Conservation (phyloP, 2,113 vertebrate species). For the Vombatus ursinus region DNA sequence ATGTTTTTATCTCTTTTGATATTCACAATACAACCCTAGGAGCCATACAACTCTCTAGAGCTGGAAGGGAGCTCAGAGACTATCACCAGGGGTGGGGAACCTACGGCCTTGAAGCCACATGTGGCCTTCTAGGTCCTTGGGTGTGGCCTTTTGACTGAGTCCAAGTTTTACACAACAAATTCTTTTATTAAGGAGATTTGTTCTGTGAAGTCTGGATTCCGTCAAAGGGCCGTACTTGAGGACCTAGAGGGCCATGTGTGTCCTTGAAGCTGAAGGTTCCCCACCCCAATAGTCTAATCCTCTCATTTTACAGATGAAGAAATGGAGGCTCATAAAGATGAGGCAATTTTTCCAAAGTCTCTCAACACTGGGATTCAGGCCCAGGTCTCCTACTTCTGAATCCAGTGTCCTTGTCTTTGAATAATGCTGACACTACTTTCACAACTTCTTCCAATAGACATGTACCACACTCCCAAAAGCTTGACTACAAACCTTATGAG, state of each 20-base stretch:
- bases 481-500: neutral
- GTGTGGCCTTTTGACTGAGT: too few species aligned
- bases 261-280: too few species aligned
- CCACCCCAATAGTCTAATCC: neutral
- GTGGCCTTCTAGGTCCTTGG: too few species aligned
- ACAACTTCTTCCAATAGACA: neutral
- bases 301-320: neutral
- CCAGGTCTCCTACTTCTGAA: neutral
- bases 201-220: too few species aligned
- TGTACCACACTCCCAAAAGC: neutral
- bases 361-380: neutral
- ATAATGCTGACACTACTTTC: neutral
- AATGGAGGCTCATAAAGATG: neutral
- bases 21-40: neutral
- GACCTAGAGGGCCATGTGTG: too few species aligned
- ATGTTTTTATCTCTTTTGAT: neutral
- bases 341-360: rapidly evolving
- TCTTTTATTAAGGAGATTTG: too few species aligned
- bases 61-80: neutral
- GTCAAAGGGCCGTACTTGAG: too few species aligned
- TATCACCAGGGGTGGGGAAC: neutral
- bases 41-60: neutral
- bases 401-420: neutral
- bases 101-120: too few species aligned
- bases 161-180: too few species aligned